These are phyloP conservation scores for Drosophila nannoptera DNA, from an alignment of 1,140 invertebrate species.

Conservation along the genomic window DNA sequence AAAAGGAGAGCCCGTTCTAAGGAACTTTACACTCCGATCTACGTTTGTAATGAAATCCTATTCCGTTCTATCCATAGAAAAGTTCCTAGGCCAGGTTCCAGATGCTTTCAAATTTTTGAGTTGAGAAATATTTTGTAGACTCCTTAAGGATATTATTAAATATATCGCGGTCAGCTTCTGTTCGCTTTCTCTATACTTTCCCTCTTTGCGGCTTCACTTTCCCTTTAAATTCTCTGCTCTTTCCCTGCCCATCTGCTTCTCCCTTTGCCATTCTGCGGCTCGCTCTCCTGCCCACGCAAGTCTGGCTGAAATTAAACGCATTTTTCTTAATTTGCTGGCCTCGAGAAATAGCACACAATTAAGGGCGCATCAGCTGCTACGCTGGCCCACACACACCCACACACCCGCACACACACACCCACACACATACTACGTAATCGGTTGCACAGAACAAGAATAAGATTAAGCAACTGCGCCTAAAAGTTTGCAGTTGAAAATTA, in stretches of 20 bases:
- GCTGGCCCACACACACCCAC: neutral
- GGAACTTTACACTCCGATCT: too few species aligned
- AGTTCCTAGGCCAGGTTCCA: too few species aligned
- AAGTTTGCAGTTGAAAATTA: conserved; percentile 52
- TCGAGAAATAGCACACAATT: conserved; percentile 9
- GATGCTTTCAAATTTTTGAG: too few species aligned
- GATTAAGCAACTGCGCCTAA: conserved; percentile 30
- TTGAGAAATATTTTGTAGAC: too few species aligned
- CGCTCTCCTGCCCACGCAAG: neutral
- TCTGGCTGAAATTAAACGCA: conserved; percentile 4
- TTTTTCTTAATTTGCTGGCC: conserved; percentile 20
- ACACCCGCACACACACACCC: neutral
- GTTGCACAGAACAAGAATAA: conserved; percentile 18
- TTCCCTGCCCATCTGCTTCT: neutral
- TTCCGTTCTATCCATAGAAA: too few species aligned
- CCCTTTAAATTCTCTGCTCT: neutral
- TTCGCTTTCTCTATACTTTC: too few species aligned
- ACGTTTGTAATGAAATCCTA: too few species aligned
- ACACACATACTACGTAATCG: neutral
- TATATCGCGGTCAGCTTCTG: too few species aligned
- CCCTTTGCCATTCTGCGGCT: neutral
- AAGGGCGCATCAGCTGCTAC: conserved; percentile 15
- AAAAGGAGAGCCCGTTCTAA: too few species aligned
- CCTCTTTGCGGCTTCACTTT: neutral
- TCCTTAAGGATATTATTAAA: too few species aligned